Evolutionary conservation across 2,888 invertebrate species (phyloP).

Genomic region (Drosophila bunnanda): DNA sequence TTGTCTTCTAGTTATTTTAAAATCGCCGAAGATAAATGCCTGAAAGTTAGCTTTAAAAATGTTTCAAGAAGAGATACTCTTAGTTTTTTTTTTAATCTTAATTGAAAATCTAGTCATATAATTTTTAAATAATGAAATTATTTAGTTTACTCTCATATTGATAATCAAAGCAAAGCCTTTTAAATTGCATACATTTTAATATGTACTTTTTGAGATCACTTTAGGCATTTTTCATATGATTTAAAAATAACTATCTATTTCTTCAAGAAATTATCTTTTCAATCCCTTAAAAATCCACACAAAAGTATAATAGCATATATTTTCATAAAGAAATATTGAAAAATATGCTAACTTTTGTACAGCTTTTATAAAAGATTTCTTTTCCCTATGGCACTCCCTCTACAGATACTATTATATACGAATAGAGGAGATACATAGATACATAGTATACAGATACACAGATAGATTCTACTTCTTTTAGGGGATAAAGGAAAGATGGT

Average conservation of each 20-base stretch:
- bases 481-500: conserved; percentile 14
- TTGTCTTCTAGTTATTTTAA: background rate
- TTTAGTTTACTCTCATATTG: background rate
- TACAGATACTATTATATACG: background rate
- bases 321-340: too few relatives aligned
- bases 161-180: background rate
- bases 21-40: background rate
- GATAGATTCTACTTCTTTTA: conserved; percentile 14
- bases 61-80: background rate
- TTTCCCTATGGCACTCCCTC: background rate
- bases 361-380: background rate
- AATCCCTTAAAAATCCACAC: background rate
- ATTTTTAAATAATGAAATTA: background rate
- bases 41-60: background rate
- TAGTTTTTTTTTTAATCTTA: too few relatives aligned
- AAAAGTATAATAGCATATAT: background rate
- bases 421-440: conserved; percentile 8
- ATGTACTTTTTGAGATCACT: background rate
- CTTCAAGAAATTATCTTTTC: too few relatives aligned
- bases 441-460: conserved; percentile 15
- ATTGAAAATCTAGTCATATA: too few relatives aligned
- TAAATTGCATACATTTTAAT: too few relatives aligned
- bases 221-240: background rate
- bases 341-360: background rate
- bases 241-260: background rate